Evolutionary conservation across 2,113 vertebrate species (phyloP), one percentile per base, ranked within the genome.

Genomic region (Struthio camelus): DNA sequence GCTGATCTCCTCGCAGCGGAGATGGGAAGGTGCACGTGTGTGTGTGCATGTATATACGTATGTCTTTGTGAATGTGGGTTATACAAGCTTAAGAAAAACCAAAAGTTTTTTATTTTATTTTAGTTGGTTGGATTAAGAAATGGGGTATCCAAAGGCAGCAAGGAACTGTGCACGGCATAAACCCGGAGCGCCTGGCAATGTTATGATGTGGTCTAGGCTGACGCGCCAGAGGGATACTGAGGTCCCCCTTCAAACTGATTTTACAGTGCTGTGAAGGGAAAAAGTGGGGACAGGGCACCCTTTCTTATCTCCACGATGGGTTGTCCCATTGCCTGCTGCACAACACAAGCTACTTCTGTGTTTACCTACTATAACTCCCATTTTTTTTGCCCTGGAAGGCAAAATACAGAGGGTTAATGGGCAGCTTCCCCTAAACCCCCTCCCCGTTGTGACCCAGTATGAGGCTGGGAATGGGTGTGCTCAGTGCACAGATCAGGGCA

Each of bases 101-200:
- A 17, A 46, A 28, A 18, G 17, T 14, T 3, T 6, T 40, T 40
- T 59, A 14, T 14, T 3, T 6, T 40, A 36, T 59, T 61, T 48
- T 3, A 20, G 64, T 8, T 2, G 18, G 42, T 6, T 54, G 61
- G 51, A 3, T 8, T 23, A 22, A 27, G 36, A 20, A 59, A 53
- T 7, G 4, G 32, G 10, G 23, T 51, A 11, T n/a, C 13, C 1
- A n/a, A 66, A 40, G 3, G 9, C 62, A 30, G 36, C 38, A 38
- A 40, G 53, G 61, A 44, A 58, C 70, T 2, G 1, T 34, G 78
- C 7, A 0, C 0, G 2, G 10, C 7, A 5, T 4, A 12, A 71
- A 14, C 27, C 20, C 27, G 64, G 80, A 65, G 50, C 40, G 7
- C 14, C 16, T 7, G 73, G 51, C 56, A 70, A 2, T 6, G 48